Conservation (phyloP, 2,113 vertebrate species). For the Sisor rabdophorus region DNA sequence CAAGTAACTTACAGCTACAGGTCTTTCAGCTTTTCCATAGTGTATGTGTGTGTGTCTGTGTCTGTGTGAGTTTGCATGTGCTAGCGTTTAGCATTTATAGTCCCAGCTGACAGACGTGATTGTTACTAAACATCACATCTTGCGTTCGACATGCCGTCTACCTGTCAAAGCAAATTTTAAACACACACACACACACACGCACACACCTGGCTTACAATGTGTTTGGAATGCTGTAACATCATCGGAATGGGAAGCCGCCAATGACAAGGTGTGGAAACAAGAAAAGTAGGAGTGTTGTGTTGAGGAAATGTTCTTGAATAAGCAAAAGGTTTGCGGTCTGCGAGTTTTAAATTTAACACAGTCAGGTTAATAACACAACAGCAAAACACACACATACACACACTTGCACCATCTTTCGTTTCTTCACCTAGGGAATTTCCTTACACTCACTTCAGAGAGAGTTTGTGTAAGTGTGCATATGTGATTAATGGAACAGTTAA, state of each 20-base stretch:
- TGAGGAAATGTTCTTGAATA: conserved; percentile 17
- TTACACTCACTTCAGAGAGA: conserved; percentile 8
- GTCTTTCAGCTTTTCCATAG: conserved; percentile 15
- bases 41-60: conserved; percentile 23
- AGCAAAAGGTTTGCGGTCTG: conserved; percentile 11
- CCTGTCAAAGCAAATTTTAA: conserved; percentile 40
- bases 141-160: conserved; percentile 4
- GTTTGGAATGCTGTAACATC: conserved; percentile 46
- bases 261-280: conserved; percentile 36
- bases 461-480: conserved; percentile 14
- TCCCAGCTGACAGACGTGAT: conserved; percentile 35
- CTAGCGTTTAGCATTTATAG: conserved; percentile 26
- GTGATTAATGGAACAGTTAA: too few species aligned
- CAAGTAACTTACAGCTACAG: neutral
- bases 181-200: conserved; percentile 10
- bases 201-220: conserved; percentile 8
- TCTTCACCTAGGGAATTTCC: conserved; percentile 54
- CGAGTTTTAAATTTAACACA: neutral
- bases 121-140: conserved; percentile 37
- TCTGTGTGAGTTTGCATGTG: conserved; percentile 16
- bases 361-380: conserved; percentile 8
- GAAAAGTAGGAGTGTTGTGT: conserved; percentile 10
- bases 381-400: conserved; percentile 1
- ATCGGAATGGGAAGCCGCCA: conserved; percentile 31
- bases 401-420: conserved; percentile 37